These are phyloP conservation scores for Drosophila aldrichi DNA, from an alignment of 2,888 invertebrate genomes.

Conservation along the genomic window DNA sequence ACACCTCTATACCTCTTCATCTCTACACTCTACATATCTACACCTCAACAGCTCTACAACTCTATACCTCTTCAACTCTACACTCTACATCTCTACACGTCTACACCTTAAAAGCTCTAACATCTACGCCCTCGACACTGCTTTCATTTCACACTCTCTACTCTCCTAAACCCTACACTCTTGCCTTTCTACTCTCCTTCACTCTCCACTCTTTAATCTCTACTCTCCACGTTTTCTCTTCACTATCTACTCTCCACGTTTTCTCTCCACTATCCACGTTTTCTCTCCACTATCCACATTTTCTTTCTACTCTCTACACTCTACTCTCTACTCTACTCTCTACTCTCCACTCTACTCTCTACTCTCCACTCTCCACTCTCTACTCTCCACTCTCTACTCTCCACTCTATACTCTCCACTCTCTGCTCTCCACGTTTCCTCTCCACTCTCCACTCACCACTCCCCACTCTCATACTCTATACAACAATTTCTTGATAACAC, in stretches of 20 bases:
- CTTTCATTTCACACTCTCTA: not conserved
- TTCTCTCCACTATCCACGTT: not conserved
- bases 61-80: too few species aligned
- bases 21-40: too few species aligned
- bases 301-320: too few species aligned
- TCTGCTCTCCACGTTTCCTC: not conserved
- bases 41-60: too few species aligned
- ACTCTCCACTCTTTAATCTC: not conserved
- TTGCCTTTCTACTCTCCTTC: not conserved
- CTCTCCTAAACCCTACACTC: not conserved
- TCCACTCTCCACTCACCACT: not conserved
- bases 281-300: not conserved
- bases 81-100: too few species aligned
- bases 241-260: not conserved
- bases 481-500: not conserved
- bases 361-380: not conserved
- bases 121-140: too few species aligned
- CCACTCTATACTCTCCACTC: too few species aligned
- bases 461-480: not conserved
- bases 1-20: too few species aligned
- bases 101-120: too few species aligned
- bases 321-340: not conserved
- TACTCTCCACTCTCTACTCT: not conserved
- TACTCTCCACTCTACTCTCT: not conserved
- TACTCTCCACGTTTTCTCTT: not conserved